Evolutionary conservation across 2,797 vertebrate genomes (phyloP), one percentile per base, ranked within the genome.

Genomic region (Gouania willdenowi): DNA sequence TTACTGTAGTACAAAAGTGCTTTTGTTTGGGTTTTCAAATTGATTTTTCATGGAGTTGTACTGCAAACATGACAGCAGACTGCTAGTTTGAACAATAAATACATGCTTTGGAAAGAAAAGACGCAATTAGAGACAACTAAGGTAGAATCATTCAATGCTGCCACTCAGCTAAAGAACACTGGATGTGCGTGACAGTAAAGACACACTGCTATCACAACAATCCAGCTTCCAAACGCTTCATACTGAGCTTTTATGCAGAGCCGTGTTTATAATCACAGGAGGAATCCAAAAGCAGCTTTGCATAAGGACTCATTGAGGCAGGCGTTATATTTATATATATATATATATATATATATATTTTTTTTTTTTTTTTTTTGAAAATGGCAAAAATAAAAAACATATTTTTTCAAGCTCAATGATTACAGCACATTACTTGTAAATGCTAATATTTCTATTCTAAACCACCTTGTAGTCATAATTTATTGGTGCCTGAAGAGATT

Each of bases 41-140:
- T 75, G 62, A 71, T 57, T 71, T 64, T 61, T 61, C 0, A 22
- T 8, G 20, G 60, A 58, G 52, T 28, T 18, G 38, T 3, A 26
- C 22, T 0, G 16, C 44, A 28, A 26, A 2, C 49, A 31, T 16
- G 38, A 36, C 48, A 52, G 56, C 45, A 62, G 26, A 50, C 29
- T 4, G 31, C 4, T 2, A 3, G 35, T 32, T 26, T 24, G n/a
- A 58, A 30, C 40, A 55, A 29, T 38, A 44, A 65, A n/a, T n/a
- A n/a, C n/a, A n/a, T n/a, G n/a, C n/a, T n/a, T n/a, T n/a, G n/a
- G n/a, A n/a, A n/a, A n/a, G n/a, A n/a, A n/a, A n/a, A n/a, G n/a
- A n/a, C n/a, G n/a, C n/a, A n/a, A n/a, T n/a, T n/a, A n/a, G n/a
- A n/a, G n/a, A n/a, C n/a, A n/a, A n/a, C n/a, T n/a, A n/a, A n/a